phyloP scores from a whole-genome alignment of 2,888 invertebrate genomes.

The Philaethria dido region DNA sequence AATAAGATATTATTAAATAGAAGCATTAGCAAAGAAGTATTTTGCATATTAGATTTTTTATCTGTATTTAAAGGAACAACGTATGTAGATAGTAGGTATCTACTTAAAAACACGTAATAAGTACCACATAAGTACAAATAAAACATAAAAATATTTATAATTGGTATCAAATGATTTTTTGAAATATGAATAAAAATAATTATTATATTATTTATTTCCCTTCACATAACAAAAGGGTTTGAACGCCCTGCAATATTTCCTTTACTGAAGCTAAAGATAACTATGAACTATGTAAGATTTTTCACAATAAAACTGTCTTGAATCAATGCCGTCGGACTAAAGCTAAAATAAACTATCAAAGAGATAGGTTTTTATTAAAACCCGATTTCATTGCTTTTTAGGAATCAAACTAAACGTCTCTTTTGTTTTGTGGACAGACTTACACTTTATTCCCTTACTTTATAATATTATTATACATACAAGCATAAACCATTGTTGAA shows the following conservation, averaged over 20 bases:
- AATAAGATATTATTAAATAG: too few relatives aligned
- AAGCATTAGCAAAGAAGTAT: too few relatives aligned
- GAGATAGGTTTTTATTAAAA: slow-evolving; percentile 16
- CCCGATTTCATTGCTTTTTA: background rate
- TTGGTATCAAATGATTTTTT: too few relatives aligned
- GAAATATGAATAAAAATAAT: too few relatives aligned
- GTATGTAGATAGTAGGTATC: too few relatives aligned
- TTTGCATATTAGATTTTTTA: too few relatives aligned
- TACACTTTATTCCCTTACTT: background rate
- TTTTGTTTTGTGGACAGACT: background rate
- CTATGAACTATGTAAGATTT: background rate
- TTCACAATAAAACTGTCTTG: background rate
- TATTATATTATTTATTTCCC: too few relatives aligned
- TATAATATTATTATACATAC: background rate
- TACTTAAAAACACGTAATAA: too few relatives aligned
- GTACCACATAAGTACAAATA: too few relatives aligned
- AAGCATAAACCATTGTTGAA: too few relatives aligned
- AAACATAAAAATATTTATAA: too few relatives aligned
- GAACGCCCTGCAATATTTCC: background rate
- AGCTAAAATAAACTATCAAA: slow-evolving; percentile 8
- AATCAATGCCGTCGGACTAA: background rate
- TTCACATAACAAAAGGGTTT: background rate
- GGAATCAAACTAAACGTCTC: background rate
- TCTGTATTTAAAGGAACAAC: too few relatives aligned
- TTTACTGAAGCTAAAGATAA: background rate